Base-by-base conservation (phyloP, 2,113 vertebrate species). In the Bombycilla garrulus region DNA sequence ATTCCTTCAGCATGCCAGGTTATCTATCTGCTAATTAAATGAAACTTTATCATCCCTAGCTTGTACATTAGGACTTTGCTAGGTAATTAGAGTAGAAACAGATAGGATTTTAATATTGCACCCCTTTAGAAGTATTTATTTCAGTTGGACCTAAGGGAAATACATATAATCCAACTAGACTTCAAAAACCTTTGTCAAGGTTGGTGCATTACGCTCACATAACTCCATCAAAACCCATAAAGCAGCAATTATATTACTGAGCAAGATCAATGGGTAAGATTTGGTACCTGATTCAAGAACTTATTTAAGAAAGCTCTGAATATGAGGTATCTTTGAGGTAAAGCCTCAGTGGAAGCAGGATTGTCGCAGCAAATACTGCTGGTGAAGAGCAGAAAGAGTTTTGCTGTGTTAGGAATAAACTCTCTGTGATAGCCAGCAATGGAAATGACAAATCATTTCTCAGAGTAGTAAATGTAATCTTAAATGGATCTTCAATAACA, bases 401-500 rank as follows among this genome's bases (percentile, higher is more conserved):
- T 62, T 87, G n/a, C 29, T 87, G 56, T 12, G 15, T 69, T 69
- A 91, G 45, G 57, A 81, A 53, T 51, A 83, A 51, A 35, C 12
- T 31, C 16, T 77, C 28, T 67, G 45, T 25, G 8, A n/a, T 88
- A 20, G 61, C 38, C 85, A 61, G 50, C 20, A 64, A 77, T 54
- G 36, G 44, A 56, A 93, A 92, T 36, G 65, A 81, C 50, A 81
- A 93, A 94, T 91, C 38, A 87, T 91, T 93, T 90, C 54, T 66
- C 33, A 47, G 28, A 86, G 45, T 16, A 58, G 20, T 67, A 95
- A 85, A 89, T 18, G 61, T 74, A 95, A 94, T 96, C 84, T 94
- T 92, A 92, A 96, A 89, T 81, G 50, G 57, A 87, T 92, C 86
- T 95, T 89, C 81, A 91, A 57, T 69, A 92, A 57, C 71, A 88